A percentile compares a stretch with the other conserved stretches of the same genome.
Conservation (phyloP, 2,888 invertebrate species). For the Mimachlamys varia region DNA sequence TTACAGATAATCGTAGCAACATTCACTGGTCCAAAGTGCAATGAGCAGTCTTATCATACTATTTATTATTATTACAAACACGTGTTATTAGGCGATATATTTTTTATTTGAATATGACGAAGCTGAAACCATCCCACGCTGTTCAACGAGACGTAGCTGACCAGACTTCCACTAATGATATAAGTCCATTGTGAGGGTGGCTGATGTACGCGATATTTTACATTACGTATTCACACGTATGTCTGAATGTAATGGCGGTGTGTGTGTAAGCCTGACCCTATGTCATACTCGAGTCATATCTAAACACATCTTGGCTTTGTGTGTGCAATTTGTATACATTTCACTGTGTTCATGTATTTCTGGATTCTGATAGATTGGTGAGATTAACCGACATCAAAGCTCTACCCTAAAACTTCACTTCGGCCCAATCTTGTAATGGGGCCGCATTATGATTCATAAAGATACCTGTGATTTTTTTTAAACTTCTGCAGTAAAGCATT, state of each 20-base stretch:
- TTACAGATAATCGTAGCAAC: too few relatives aligned
- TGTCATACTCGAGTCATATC: neutral
- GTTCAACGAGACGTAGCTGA: neutral
- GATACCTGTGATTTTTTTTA: neutral
- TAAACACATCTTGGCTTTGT: neutral
- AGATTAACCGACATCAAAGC: neutral
- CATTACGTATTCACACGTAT: neutral
- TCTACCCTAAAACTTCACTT: neutral
- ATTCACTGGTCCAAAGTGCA: too few relatives aligned
- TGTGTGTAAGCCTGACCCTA: neutral
- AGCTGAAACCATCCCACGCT: neutral
- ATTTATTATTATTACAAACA: neutral
- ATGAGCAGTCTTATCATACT: neutral
- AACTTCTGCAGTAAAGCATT: neutral
- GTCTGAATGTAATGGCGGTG: neutral
- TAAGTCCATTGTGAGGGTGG: neutral
- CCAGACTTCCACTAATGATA: neutral
- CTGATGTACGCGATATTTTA: neutral
- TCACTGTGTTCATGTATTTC: neutral
- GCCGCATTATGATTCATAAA: neutral
- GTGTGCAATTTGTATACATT: neutral
- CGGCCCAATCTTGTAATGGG: neutral
- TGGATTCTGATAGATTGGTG: neutral
- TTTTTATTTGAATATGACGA: neutral
- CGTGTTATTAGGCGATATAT: neutral